A percentile compares a stretch with the other conserved stretches of the same genome.
phyloP scores from a whole-genome alignment of 2,888 invertebrate genomes.

The Drosophila kambysellisi region DNA sequence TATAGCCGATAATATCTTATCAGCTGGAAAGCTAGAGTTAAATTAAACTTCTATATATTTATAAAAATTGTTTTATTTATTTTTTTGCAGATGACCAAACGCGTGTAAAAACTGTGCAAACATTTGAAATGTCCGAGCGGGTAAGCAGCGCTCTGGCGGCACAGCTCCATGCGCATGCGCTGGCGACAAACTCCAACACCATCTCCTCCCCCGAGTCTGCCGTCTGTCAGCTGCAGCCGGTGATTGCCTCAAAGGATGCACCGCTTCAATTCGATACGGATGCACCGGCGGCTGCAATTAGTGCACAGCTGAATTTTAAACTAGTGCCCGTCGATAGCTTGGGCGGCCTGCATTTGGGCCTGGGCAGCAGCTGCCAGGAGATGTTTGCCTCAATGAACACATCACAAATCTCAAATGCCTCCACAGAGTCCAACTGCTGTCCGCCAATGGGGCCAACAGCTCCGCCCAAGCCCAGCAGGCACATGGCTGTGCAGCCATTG shows the following conservation, averaged over 20 bases:
- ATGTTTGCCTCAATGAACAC: conserved; percentile 85
- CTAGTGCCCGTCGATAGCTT: conserved; percentile 74
- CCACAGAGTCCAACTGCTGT: conserved; percentile 80
- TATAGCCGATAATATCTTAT: background rate
- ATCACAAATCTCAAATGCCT: conserved; percentile 85
- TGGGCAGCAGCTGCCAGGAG: conserved; percentile 71
- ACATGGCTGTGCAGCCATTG: conserved; percentile 70
- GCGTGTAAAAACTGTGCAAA: conserved; percentile 34
- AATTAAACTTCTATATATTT: background rate
- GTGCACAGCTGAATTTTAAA: conserved; percentile 83
- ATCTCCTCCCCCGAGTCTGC: conserved; percentile 29
- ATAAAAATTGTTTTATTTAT: background rate
- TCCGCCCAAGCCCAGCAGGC: conserved; percentile 67
- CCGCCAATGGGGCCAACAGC: conserved; percentile 41
- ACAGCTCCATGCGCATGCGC: conserved; percentile 67
- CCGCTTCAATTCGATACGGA: conserved; percentile 61
- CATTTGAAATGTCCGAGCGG: conserved; percentile 79
- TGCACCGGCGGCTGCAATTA: conserved; percentile 69
- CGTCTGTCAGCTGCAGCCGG: conserved; percentile 37
- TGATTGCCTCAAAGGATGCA: conserved; percentile 44
- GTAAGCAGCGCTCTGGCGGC: conserved; percentile 73
- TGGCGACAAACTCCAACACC: conserved; percentile 41
- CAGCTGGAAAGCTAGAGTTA: background rate
- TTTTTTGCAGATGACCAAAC: conserved; percentile 55
- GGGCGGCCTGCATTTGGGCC: conserved; percentile 42